Evolutionary conservation across 2,888 invertebrate species (phyloP).

Genomic region (Cheilosia soror): DNA sequence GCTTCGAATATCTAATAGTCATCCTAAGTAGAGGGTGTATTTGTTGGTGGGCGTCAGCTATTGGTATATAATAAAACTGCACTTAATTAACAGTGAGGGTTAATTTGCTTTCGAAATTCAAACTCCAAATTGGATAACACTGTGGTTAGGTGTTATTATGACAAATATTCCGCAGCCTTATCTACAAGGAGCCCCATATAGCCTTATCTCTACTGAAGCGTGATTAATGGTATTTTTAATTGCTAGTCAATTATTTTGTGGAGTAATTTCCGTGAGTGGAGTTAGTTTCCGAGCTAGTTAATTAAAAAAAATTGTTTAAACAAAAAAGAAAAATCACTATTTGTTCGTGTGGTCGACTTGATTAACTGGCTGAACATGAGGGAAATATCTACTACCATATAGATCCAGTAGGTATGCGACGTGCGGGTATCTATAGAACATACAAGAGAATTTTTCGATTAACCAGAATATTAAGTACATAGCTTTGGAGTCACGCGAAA

Average conservation of each 20-base stretch:
- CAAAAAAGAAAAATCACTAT: background rate
- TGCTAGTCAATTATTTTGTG: constrained; percentile 61
- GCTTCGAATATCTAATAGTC: constrained; percentile 7
- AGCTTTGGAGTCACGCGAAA: constrained; percentile 61
- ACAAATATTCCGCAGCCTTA: constrained; percentile 37
- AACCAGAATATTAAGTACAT: constrained; percentile 65
- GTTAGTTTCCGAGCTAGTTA: constrained; percentile 26
- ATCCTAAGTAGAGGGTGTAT: constrained; percentile 15
- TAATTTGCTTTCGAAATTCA: constrained; percentile 39
- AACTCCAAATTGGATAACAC: constrained; percentile 7
- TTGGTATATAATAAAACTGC: constrained; percentile 30
- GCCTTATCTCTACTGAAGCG: constrained; percentile 43
- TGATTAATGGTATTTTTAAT: constrained; percentile 69
- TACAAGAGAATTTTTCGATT: constrained; percentile 64
- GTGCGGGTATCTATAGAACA: constrained; percentile 33
- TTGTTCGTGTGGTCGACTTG: constrained; percentile 26
- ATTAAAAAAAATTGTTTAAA: constrained; percentile 18
- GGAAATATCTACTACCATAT: background rate
- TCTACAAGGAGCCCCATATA: constrained; percentile 13
- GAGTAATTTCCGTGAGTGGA: constrained; percentile 56
- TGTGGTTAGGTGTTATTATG: constrained; percentile 49
- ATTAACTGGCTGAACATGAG: constrained; percentile 22
- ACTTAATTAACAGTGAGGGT: constrained; percentile 22
- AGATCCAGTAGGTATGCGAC: background rate
- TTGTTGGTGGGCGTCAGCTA: constrained; percentile 31